phyloP scores from a whole-genome alignment of 2,888 invertebrate genomes.

The Acleris cristana region DNA sequence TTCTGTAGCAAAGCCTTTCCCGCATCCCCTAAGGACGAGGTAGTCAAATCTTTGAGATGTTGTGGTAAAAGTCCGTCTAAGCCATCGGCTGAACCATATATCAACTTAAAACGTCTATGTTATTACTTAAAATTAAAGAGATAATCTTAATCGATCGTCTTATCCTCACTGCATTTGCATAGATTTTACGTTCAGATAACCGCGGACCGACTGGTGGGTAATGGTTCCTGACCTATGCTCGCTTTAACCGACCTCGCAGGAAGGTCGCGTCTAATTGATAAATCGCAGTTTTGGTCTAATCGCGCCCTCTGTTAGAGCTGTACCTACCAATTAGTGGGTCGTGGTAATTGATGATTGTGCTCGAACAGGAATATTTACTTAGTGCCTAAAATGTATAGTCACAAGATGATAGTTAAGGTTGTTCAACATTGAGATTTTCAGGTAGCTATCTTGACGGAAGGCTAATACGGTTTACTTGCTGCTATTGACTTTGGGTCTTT shows the following conservation, averaged over 20 bases:
- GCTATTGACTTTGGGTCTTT: no score
- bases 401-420: no score
- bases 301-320: slow-evolving; percentile 16
- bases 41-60: no score
- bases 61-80: no score
- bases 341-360: background rate
- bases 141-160: slow-evolving; percentile 21
- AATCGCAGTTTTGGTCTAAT: slow-evolving; percentile 32
- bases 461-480: no score
- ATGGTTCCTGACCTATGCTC: slow-evolving; percentile 30
- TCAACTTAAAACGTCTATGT: background rate
- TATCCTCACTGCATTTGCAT: slow-evolving; percentile 29
- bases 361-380: no score
- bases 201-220: slow-evolving; percentile 25
- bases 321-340: slow-evolving; percentile 2
- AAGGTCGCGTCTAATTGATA: slow-evolving; percentile 33
- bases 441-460: no score
- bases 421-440: no score
- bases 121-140: slow-evolving; percentile 18
- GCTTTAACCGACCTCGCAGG: slow-evolving; percentile 26
- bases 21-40: no score
- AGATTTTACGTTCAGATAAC: slow-evolving; percentile 26
- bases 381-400: no score
- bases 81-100: no score
- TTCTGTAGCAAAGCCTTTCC: no score